Evolutionary conservation across 1,140 invertebrate genomes (phyloP).

Genomic region (Bombus consobrinus): DNA sequence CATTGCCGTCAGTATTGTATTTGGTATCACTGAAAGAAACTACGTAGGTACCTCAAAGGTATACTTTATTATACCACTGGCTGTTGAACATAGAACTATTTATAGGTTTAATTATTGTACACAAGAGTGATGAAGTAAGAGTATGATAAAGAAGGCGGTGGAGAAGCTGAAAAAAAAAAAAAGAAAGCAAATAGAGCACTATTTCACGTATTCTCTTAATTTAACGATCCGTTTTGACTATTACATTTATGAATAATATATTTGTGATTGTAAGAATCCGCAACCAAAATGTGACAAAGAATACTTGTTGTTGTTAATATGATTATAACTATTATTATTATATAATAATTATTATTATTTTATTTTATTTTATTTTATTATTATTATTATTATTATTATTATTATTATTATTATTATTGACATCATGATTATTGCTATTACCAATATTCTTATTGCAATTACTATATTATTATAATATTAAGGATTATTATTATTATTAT

Average conservation of each 20-base stretch:
- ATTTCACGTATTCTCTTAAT: conserved; percentile 80
- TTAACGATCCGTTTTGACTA: conserved; percentile 79
- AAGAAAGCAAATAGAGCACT: conserved; percentile 76
- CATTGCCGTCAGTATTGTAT: conserved; percentile 76
- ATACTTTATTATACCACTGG: conserved; percentile 83
- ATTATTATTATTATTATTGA: conserved; percentile 73
- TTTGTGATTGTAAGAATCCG: conserved; percentile 83
- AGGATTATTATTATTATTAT: conserved; percentile 74
- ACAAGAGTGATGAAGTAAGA: conserved; percentile 60
- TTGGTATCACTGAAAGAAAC: conserved; percentile 80
- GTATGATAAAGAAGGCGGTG: conserved; percentile 15
- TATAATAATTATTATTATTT: conserved; percentile 75
- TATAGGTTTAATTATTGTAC: conserved; percentile 82
- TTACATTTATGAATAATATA: conserved; percentile 81
- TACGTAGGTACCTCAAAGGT: conserved; percentile 83
- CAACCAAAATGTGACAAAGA: conserved; percentile 83
- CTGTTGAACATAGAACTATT: conserved; percentile 83
- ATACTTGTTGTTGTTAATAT: conserved; percentile 82
- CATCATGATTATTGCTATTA: conserved; percentile 67
- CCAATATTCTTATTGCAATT: conserved; percentile 73
- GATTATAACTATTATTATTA: conserved; percentile 80
- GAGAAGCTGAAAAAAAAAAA: background rate
- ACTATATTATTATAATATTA: conserved; percentile 75
- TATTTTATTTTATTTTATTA: conserved; percentile 71
- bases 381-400: conserved; percentile 73